phyloP scores from a whole-genome alignment of 2,113 vertebrate species.

The Herpetotheres cachinnans region DNA sequence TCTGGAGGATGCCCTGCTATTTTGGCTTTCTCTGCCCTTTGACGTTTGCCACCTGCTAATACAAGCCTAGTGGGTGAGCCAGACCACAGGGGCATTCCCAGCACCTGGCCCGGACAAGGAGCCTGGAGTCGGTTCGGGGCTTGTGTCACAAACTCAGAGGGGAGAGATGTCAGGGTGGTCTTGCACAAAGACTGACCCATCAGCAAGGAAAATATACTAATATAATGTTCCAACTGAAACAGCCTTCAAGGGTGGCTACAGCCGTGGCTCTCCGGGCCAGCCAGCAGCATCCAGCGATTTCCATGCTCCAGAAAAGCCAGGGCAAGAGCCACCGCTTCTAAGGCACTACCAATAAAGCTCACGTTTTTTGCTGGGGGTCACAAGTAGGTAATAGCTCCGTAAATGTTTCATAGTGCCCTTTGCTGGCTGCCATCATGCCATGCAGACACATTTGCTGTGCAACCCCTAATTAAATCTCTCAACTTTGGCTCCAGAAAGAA shows the following conservation, averaged over 20 bases:
- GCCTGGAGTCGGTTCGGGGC: not conserved
- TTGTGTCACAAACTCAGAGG: not conserved
- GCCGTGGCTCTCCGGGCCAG: fast-evolving
- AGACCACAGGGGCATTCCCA: not conserved
- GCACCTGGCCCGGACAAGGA: not conserved
- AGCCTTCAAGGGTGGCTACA: not conserved
- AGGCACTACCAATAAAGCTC: not conserved
- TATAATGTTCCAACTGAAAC: not conserved
- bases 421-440: not conserved
- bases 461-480: not conserved
- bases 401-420: not conserved
- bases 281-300: not conserved
- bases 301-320: not conserved
- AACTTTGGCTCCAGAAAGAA: not conserved
- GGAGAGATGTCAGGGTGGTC: not conserved
- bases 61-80: fast-evolving
- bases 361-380: not conserved
- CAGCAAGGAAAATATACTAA: fast-evolving
- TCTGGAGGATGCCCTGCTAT: not conserved
- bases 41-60: not conserved
- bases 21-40: not conserved
- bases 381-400: not conserved
- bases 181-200: not conserved
- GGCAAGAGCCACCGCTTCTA: not conserved
- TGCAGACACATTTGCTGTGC: not conserved